Evolutionary conservation across 2,888 invertebrate genomes (phyloP).

Genomic region (Cantharis rustica): DNA sequence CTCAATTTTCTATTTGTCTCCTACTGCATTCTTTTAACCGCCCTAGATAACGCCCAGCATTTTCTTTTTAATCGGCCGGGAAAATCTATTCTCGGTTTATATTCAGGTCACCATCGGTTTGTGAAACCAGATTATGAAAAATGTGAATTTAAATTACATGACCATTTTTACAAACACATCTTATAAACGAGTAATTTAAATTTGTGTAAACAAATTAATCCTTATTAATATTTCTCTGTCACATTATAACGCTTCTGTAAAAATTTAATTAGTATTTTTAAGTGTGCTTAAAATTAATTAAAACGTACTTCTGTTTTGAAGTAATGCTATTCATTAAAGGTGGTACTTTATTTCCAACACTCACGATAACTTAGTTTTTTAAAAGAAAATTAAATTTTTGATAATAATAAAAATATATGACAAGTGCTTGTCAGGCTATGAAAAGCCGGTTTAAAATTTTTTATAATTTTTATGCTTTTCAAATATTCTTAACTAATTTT

Average conservation of each 20-base stretch:
- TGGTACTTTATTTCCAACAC: not conserved
- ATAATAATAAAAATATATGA: not conserved
- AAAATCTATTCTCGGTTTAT: not conserved
- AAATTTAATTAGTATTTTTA: not conserved
- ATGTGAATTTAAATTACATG: not conserved
- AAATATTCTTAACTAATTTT: not conserved
- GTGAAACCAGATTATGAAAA: not conserved
- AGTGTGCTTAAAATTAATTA: not conserved
- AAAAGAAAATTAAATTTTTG: not conserved
- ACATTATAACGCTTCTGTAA: not conserved
- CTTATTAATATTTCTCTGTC: not conserved
- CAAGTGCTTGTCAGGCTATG: not conserved
- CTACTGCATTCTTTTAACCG: not conserved
- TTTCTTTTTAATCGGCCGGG: not conserved
- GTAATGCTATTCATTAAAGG: not conserved
- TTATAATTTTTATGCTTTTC: not conserved
- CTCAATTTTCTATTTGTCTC: not conserved
- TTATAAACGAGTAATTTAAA: not conserved
- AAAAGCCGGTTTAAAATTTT: not conserved
- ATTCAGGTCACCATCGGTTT: not conserved
- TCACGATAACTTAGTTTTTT: not conserved
- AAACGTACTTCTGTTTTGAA: not conserved
- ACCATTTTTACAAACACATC: not conserved
- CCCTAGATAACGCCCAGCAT: not conserved
- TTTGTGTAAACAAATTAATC: not conserved